Evolutionary conservation across 2,113 vertebrate genomes (phyloP).

Genomic region (Columbina picui): DNA sequence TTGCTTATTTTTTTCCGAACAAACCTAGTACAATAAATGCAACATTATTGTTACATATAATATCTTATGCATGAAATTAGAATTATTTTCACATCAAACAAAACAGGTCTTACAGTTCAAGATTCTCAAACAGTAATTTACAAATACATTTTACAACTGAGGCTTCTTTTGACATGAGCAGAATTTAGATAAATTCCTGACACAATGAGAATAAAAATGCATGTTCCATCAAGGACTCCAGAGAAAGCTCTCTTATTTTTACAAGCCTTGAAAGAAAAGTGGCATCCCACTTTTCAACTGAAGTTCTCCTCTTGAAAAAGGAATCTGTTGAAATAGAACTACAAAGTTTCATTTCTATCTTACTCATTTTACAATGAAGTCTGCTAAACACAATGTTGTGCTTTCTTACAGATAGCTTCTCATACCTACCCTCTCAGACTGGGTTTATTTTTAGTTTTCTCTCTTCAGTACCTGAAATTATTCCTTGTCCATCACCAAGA

Average conservation of each 20-base stretch:
- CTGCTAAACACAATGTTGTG: not conserved
- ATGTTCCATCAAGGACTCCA: not conserved
- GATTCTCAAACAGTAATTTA: not conserved
- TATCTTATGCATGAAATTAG: not conserved
- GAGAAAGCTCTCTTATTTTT: not conserved
- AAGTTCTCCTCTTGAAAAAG: not conserved
- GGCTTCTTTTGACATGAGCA: not conserved
- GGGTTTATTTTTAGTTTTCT: not conserved
- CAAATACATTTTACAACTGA: not conserved
- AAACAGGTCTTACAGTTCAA: not conserved
- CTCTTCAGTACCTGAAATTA: not conserved
- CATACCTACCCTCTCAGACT: not conserved
- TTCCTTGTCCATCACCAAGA: not conserved
- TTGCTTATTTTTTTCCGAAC: not conserved
- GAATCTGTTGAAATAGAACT: not conserved
- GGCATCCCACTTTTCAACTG: not conserved
- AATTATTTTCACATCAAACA: constrained; percentile 19
- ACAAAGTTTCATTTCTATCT: not conserved
- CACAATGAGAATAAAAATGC: not conserved
- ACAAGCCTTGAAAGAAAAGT: not conserved
- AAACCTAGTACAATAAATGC: not conserved
- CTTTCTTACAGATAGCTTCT: not conserved
- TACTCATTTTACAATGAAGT: not conserved
- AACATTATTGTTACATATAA: not conserved
- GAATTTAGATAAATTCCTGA: not conserved